These are phyloP conservation scores for Elysia crispata DNA, from an alignment of 2,888 invertebrate genomes.

Conservation along the genomic window DNA sequence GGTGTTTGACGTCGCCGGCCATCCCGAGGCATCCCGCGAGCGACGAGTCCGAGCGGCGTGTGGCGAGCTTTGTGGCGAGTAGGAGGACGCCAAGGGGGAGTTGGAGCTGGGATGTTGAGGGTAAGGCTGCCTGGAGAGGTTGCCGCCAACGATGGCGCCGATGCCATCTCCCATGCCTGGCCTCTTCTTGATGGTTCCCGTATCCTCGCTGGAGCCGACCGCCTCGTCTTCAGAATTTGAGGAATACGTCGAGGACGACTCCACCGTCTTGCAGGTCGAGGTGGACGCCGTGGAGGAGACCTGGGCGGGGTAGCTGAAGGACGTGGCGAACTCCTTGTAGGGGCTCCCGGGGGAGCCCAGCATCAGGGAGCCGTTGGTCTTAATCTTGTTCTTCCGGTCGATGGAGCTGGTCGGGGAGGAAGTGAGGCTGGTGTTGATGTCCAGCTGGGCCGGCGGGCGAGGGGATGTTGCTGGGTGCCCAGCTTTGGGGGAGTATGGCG, in stretches of 20 bases:
- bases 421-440: not conserved
- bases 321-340: conserved; percentile 63
- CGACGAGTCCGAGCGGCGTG: not conserved
- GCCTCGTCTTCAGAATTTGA: conserved; percentile 73
- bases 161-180: conserved; percentile 51
- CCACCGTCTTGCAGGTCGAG: not conserved
- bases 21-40: not conserved
- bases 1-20: not conserved
- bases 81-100: not conserved
- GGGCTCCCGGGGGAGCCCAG: conserved; percentile 69
- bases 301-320: not conserved
- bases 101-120: not conserved
- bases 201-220: conserved; percentile 69
- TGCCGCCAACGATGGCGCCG: not conserved
- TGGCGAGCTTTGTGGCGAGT: not conserved
- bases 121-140: not conserved
- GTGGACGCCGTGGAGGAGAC: not conserved
- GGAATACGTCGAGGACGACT: conserved; percentile 67
- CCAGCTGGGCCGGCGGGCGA: not conserved
- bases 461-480: conserved; percentile 2
- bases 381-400: conserved; percentile 68
- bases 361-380: conserved; percentile 75
- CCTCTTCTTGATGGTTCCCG: conserved; percentile 74
- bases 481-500: not conserved
- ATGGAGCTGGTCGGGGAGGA: conserved; percentile 35